phyloP scores from a whole-genome alignment of 2,797 vertebrate species.

The Parauchenoglanis punctatus region DNA sequence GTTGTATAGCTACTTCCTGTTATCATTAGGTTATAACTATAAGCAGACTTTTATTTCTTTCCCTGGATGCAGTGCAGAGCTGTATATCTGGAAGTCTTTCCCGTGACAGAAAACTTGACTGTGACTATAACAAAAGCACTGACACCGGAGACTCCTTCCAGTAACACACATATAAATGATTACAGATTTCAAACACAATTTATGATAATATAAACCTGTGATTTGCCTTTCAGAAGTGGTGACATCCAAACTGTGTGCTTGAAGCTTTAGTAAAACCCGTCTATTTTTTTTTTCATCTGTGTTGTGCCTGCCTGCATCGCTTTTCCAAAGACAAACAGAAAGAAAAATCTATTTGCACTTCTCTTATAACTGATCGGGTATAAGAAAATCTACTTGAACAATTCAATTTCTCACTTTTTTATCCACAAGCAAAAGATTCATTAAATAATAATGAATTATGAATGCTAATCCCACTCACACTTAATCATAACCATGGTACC shows the following conservation, averaged over 20 bases:
- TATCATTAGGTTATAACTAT: background rate
- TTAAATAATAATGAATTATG: background rate
- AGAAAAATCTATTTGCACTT: background rate
- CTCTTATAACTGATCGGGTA: background rate
- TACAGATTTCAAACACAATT: background rate
- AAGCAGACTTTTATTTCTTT: background rate
- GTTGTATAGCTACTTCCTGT: background rate
- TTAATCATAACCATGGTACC: background rate
- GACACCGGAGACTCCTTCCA: background rate
- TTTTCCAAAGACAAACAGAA: background rate
- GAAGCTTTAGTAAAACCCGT: background rate
- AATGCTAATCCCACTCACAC: background rate
- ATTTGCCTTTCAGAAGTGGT: background rate
- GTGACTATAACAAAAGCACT: background rate
- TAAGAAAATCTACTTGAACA: background rate
- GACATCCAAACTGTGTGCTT: background rate
- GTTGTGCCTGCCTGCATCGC: background rate
- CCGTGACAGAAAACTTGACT: background rate
- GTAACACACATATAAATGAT: background rate
- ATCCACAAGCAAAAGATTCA: background rate
- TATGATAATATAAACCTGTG: background rate
- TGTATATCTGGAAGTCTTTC: background rate
- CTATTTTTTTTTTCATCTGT: background rate
- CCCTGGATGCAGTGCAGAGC: background rate
- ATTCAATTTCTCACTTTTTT: background rate